Evolutionary conservation across 2,797 vertebrate genomes (phyloP).

Genomic region (Rallus crepitans): DNA sequence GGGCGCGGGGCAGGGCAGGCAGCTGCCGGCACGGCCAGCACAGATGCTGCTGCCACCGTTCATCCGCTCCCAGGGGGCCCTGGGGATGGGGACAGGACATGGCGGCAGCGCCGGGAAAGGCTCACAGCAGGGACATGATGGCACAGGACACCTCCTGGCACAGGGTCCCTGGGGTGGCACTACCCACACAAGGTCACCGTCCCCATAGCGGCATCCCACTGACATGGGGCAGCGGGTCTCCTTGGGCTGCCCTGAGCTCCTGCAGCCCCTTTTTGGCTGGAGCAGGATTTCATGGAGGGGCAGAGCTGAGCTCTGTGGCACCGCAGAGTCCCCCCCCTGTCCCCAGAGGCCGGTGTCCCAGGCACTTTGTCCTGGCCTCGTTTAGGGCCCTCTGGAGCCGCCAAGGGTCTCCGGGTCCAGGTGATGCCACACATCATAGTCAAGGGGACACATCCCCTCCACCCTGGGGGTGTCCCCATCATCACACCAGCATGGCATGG

Average conservation of each 20-base stretch:
- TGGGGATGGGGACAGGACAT: neutral
- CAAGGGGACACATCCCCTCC: neutral
- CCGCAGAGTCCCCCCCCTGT: fast-evolving
- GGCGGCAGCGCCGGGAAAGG: fast-evolving
- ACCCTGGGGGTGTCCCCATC: neutral
- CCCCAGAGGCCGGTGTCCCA: neutral
- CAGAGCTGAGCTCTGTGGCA: fast-evolving
- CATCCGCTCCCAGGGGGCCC: neutral
- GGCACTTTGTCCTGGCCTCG: neutral
- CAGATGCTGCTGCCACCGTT: neutral
- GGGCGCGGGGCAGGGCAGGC: constrained; percentile 84
- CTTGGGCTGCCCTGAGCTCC: neutral
- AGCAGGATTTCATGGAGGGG: neutral
- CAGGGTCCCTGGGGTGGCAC: neutral
- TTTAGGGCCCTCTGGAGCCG: neutral
- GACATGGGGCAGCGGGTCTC: fast-evolving
- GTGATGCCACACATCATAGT: fast-evolving
- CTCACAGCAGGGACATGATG: fast-evolving
- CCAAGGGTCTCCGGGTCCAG: neutral
- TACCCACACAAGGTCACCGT: fast-evolving
- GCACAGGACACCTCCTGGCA: neutral
- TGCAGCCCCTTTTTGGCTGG: neutral
- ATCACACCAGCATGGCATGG: fast-evolving
- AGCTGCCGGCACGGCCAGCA: neutral
- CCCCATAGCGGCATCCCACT: fast-evolving